Evolutionary conservation across 2,113 vertebrate species (phyloP).

Genomic region (Rhinoptilus africanus): DNA sequence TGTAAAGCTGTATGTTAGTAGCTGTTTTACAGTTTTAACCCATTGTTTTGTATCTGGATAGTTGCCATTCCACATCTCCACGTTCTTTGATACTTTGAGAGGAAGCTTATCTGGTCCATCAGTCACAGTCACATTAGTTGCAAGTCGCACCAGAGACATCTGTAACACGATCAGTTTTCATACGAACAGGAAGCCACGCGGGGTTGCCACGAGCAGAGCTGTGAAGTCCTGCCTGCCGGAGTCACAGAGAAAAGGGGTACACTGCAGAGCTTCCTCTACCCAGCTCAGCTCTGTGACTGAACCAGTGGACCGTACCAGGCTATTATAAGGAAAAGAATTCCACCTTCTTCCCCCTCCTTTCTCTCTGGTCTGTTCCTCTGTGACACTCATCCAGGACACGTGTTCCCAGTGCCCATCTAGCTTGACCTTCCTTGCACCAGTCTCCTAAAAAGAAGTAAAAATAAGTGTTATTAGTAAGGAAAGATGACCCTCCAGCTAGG

Average conservation of each 20-base stretch:
- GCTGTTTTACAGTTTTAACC: not conserved
- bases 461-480: not conserved
- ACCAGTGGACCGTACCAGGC: rapidly evolving
- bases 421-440: not conserved
- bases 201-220: not conserved
- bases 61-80: not conserved
- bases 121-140: not conserved
- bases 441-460: not conserved
- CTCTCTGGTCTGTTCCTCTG: not conserved
- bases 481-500: not conserved
- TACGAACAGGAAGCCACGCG: not conserved
- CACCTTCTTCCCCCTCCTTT: not conserved
- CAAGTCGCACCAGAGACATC: not conserved
- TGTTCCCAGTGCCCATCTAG: not conserved
- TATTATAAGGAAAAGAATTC: not conserved
- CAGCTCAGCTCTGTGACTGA: not conserved
- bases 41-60: not conserved
- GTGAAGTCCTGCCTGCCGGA: not conserved
- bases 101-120: not conserved
- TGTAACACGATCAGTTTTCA: not conserved
- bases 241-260: not conserved
- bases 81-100: not conserved
- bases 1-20: not conserved
- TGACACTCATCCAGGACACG: not conserved
- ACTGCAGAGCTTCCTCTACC: not conserved